These are phyloP conservation scores for Rapana venosa DNA, from an alignment of 2,888 invertebrate genomes.

Conservation along the genomic window DNA sequence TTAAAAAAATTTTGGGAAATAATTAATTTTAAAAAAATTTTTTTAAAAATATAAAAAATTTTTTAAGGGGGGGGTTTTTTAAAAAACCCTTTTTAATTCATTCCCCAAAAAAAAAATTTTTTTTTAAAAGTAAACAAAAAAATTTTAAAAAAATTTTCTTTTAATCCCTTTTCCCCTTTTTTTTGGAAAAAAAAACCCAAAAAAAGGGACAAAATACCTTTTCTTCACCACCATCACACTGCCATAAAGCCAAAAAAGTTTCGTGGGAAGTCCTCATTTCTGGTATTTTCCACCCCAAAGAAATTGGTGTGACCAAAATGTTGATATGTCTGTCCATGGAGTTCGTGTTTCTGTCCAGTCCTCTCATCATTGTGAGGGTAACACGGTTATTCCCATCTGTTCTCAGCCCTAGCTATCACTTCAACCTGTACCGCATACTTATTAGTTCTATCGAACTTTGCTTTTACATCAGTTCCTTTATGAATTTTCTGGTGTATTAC, in stretches of 20 bases:
- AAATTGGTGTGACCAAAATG: slow-evolving; percentile 27
- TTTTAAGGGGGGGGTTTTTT: no score
- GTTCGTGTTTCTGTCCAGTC: slow-evolving; percentile 25
- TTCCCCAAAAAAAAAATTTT: no score
- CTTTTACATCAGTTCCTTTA: slow-evolving; percentile 7
- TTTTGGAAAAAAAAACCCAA: no score
- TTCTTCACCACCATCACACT: slow-evolving; percentile 29
- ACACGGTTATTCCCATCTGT: slow-evolving; percentile 10
- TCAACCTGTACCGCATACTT: slow-evolving; percentile 9
- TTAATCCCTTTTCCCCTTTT: no score
- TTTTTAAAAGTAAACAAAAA: no score
- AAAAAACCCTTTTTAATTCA: no score
- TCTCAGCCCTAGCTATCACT: background rate
- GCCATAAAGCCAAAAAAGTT: background rate
- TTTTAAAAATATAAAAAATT: no score
- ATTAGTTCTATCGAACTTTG: background rate
- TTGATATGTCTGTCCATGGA: slow-evolving; percentile 23
- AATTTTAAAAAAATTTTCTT: no score
- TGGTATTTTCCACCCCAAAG: background rate
- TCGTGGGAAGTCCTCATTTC: background rate
- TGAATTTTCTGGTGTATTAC: slow-evolving; percentile 38
- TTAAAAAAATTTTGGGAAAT: no score
- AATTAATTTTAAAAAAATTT: no score
- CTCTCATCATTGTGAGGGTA: background rate
- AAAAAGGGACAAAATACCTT: background rate